Evolutionary conservation across 2,113 vertebrate genomes (phyloP).

Genomic region (Crotalus viridis): DNA sequence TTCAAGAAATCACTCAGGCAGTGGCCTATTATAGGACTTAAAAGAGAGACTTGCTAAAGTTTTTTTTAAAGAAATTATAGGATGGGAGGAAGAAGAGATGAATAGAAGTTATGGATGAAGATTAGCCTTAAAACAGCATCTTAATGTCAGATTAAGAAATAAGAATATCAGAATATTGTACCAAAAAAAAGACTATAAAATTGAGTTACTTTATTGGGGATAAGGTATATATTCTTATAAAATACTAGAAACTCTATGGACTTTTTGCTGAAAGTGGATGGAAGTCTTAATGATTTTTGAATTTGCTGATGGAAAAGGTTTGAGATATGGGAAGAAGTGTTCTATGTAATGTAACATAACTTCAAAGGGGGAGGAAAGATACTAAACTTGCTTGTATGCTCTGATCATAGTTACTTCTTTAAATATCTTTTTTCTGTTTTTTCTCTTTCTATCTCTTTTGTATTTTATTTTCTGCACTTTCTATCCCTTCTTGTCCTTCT

Average conservation of each 20-base stretch:
- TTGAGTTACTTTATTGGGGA: not conserved
- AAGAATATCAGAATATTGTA: not conserved
- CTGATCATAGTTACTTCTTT: not conserved
- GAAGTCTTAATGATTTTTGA: not conserved
- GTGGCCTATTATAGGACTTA: not conserved
- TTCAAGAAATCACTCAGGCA: not conserved
- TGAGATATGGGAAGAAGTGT: not conserved
- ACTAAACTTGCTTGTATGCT: not conserved
- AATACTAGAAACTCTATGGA: not conserved
- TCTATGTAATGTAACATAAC: not conserved
- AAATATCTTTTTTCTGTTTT: not conserved
- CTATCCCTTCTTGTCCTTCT: not conserved
- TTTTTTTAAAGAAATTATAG: not conserved
- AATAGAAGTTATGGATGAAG: not conserved
- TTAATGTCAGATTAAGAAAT: not conserved
- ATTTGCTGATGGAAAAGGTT: not conserved
- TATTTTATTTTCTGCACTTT: not conserved
- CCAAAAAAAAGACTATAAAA: not conserved
- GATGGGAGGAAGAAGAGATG: not conserved
- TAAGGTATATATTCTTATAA: not conserved
- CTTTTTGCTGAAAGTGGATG: not conserved
- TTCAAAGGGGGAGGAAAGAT: not conserved
- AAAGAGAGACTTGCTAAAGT: not conserved
- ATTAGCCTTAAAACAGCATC: not conserved
- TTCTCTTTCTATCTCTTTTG: not conserved